Evolutionary conservation across 2,797 vertebrate species (phyloP).

Genomic region (Pseudotriccus pelzelni): DNA sequence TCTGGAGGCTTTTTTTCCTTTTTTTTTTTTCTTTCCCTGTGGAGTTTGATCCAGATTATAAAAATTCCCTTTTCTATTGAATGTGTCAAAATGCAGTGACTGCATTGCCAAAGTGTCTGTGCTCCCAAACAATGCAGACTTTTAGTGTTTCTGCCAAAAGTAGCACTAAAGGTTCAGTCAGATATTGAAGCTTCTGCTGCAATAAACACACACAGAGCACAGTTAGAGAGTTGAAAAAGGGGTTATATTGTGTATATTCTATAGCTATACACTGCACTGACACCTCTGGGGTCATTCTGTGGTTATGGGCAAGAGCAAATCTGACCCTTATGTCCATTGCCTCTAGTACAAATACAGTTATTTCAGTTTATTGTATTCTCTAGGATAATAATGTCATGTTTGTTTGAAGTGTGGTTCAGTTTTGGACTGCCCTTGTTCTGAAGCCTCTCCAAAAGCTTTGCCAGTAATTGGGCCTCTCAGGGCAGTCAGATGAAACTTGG

Average conservation of each 20-base stretch:
- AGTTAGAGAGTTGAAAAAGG: not conserved
- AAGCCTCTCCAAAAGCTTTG: not conserved
- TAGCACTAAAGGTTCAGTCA: not conserved
- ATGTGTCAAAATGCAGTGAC: constrained; percentile 21
- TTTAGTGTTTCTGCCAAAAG: constrained; percentile 50
- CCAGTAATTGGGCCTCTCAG: not conserved
- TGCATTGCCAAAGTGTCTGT: constrained; percentile 35
- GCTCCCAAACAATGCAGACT: constrained; percentile 40
- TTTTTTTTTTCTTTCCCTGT: not conserved
- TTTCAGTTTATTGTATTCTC: not conserved
- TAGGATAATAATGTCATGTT: not conserved
- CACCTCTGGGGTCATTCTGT: not conserved
- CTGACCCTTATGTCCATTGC: not conserved
- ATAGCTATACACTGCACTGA: not conserved
- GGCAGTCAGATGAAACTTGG: not conserved
- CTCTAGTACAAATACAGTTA: not conserved
- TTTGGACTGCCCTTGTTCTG: not conserved
- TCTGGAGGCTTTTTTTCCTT: not conserved
- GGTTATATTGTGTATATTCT: not conserved
- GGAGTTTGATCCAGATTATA: not conserved
- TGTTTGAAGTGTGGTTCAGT: not conserved
- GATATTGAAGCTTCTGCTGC: constrained; percentile 21
- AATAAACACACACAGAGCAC: not conserved
- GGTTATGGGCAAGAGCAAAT: not conserved
- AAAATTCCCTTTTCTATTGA: not conserved